A percentile compares a stretch with the other conserved stretches of the same genome.
These are phyloP conservation scores for Drosophila mojavensis DNA, from an alignment of 1,140 invertebrate genomes.

Conservation along the genomic window DNA sequence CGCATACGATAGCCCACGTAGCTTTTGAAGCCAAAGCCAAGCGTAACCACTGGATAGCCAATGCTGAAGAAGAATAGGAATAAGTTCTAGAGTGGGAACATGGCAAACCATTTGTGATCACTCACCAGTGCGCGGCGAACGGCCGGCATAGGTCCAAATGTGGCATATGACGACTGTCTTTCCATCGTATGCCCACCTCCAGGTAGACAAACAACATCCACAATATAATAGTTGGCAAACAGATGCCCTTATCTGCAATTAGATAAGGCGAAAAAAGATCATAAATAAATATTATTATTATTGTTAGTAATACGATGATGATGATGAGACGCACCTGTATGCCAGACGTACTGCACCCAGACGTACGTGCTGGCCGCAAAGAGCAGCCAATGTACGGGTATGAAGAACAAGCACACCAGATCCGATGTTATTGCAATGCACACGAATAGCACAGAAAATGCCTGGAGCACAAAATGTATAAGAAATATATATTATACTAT, in stretches of 20 bases:
- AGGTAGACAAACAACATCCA: slow-evolving; percentile 98
- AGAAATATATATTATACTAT: too few relatives aligned
- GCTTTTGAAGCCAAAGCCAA: slow-evolving; percentile 98
- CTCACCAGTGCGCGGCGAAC: slow-evolving; percentile 98
- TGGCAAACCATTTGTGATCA: background rate
- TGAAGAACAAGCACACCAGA: slow-evolving; percentile 99
- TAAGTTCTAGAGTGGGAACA: background rate
- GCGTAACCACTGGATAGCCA: slow-evolving; percentile 98
- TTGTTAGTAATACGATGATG: background rate
- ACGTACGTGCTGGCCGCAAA: slow-evolving; percentile 99
- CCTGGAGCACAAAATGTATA: slow-evolving; percentile 85
- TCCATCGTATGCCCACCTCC: slow-evolving; percentile 94
- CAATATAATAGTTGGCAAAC: slow-evolving; percentile 96
- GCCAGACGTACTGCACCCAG: slow-evolving; percentile 99
- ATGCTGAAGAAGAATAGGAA: slow-evolving; percentile 87
- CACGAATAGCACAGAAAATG: slow-evolving; percentile 99
- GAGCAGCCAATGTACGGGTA: slow-evolving; percentile 99
- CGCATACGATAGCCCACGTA: slow-evolving; percentile 96
- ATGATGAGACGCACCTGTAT: slow-evolving; percentile 90
- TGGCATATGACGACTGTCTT: slow-evolving; percentile 94
- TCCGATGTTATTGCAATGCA: slow-evolving; percentile 99
- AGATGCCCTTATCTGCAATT: slow-evolving; percentile 93
- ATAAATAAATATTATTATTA: background rate
- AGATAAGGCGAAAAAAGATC: slow-evolving; percentile 16
- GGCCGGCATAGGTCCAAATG: slow-evolving; percentile 98